A percentile compares a stretch with the other conserved stretches of the same genome.
phyloP scores from a whole-genome alignment of 2,797 vertebrate genomes.

The Helicolenus hilgendorfi region DNA sequence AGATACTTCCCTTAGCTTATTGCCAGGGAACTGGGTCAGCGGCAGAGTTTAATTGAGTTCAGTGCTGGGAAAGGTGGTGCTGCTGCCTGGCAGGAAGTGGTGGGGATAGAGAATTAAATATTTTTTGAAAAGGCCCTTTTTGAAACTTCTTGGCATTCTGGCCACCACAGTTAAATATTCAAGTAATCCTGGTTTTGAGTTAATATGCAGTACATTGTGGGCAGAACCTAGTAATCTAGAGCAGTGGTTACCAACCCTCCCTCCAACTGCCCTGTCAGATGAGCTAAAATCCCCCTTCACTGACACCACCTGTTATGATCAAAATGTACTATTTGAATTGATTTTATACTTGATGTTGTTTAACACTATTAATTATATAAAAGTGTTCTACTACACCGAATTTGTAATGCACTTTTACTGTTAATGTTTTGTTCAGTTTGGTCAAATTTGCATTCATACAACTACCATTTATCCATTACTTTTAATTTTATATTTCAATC shows the following conservation, averaged over 20 bases:
- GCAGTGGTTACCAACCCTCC: neutral
- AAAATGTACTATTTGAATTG: neutral
- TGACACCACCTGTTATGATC: neutral
- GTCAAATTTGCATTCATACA: neutral
- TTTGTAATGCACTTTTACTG: neutral
- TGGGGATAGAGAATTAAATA: slow-evolving; percentile 10
- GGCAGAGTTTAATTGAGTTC: slow-evolving; percentile 79
- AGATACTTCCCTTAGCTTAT: slow-evolving; percentile 71
- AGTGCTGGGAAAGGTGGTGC: slow-evolving; percentile 29
- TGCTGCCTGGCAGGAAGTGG: slow-evolving; percentile 47
- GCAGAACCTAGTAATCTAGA: neutral
- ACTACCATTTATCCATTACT: neutral
- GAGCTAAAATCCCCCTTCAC: neutral
- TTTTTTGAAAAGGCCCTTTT: slow-evolving; percentile 2
- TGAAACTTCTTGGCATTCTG: slow-evolving; percentile 1
- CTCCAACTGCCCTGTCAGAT: neutral
- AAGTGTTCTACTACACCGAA: fast-evolving
- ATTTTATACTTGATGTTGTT: neutral
- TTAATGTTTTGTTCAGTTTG: neutral
- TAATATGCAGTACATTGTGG: neutral
- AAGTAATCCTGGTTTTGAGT: neutral
- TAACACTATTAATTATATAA: neutral
- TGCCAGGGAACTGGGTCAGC: slow-evolving; percentile 79
- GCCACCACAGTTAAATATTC: slow-evolving; percentile 20
- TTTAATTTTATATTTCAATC: neutral